These are phyloP conservation scores for Coregonus sp. DNA, from an alignment of 2,797 vertebrate genomes.

Conservation along the genomic window DNA sequence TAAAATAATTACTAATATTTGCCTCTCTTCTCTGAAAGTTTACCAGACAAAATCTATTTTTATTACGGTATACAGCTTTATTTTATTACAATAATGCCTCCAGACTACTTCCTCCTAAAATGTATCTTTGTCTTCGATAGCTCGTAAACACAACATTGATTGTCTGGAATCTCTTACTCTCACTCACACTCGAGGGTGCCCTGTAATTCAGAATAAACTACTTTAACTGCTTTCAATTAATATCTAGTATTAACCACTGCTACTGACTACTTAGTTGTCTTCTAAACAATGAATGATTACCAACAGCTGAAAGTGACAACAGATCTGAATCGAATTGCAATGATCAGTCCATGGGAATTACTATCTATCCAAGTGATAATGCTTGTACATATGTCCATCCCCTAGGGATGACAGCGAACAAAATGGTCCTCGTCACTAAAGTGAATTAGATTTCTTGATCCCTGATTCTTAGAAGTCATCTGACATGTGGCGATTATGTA, in stretches of 20 bases:
- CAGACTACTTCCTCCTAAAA: background rate
- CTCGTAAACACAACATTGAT: conserved; percentile 2
- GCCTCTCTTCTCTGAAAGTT: background rate
- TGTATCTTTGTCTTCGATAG: background rate
- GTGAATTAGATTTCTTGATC: background rate
- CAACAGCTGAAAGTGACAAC: background rate
- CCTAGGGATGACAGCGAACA: conserved; percentile 1
- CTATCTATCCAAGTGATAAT: background rate
- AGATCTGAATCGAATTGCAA: background rate
- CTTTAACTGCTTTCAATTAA: background rate
- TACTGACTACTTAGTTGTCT: background rate
- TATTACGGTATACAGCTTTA: background rate
- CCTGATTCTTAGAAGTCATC: background rate
- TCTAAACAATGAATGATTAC: background rate
- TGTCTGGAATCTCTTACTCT: background rate
- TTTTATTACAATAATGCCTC: background rate
- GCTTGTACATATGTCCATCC: background rate
- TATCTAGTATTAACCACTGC: background rate
- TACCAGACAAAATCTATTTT: conserved; percentile 4
- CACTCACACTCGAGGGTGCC: background rate
- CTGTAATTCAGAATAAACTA: background rate
- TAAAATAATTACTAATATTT: background rate
- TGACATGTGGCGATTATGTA: background rate
- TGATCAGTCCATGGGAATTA: background rate
- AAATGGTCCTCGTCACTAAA: background rate